A percentile compares a stretch with the other conserved stretches of the same genome.
These are phyloP conservation scores for Melipona bicolor DNA, from an alignment of 2,888 invertebrate species.

Conservation along the genomic window DNA sequence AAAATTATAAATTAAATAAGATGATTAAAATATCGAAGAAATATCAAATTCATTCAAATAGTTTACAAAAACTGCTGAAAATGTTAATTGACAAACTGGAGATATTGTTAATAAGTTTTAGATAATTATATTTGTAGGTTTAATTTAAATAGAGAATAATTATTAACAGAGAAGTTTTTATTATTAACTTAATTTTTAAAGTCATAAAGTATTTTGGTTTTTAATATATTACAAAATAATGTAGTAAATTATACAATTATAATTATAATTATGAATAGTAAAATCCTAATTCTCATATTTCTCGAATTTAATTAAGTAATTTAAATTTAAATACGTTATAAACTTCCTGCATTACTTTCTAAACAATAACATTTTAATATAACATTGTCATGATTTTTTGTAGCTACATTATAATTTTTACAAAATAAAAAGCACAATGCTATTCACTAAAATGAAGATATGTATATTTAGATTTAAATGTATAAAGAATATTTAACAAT, in stretches of 20 bases:
- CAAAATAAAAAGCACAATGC: background rate
- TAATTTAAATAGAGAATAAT: background rate
- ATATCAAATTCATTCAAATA: too few relatives aligned
- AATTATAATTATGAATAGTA: background rate
- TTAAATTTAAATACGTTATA: background rate
- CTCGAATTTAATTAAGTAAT: background rate
- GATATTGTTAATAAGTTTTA: background rate
- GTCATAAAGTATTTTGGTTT: background rate
- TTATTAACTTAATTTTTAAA: background rate
- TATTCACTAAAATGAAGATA: background rate
- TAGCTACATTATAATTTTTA: background rate
- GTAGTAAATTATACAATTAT: too few relatives aligned
- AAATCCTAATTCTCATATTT: background rate
- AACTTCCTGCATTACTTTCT: background rate
- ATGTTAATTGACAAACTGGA: background rate
- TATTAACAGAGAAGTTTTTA: background rate
- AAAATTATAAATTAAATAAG: background rate
- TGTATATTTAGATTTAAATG: background rate
- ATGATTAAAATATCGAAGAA: background rate
- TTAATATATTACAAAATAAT: background rate
- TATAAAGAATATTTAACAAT: background rate
- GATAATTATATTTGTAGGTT: background rate
- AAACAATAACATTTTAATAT: background rate
- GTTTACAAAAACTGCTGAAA: too few relatives aligned
- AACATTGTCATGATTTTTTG: conserved; percentile 6